phyloP scores from a whole-genome alignment of 2,888 invertebrate species.

The Habrosyne pyritoides region DNA sequence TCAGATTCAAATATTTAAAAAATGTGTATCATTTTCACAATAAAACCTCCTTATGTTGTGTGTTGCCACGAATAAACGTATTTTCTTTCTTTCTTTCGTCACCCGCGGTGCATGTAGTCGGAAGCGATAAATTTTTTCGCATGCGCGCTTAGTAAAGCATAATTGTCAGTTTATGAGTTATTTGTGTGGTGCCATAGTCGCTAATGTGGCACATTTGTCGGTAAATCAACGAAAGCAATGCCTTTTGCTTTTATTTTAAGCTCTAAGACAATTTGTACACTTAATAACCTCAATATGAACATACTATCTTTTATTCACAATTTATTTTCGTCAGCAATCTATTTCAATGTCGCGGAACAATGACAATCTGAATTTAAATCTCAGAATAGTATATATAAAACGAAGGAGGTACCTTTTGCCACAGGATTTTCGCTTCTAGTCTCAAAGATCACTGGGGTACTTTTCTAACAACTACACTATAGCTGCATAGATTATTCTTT shows the following conservation, averaged over 20 bases:
- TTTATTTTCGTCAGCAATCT: neutral
- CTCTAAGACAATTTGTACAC: neutral
- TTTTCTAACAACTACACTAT: too few relatives aligned
- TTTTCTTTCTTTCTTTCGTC: too few relatives aligned
- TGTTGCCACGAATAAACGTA: too few relatives aligned
- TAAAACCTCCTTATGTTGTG: conserved; percentile 3
- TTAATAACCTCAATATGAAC: neutral
- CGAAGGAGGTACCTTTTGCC: too few relatives aligned
- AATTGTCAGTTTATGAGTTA: conserved; percentile 73
- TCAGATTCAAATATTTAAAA: neutral
- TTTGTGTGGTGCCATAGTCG: conserved; percentile 52
- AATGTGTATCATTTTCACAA: conserved; percentile 9
- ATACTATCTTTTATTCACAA: neutral
- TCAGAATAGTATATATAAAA: too few relatives aligned
- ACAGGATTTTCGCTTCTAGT: too few relatives aligned
- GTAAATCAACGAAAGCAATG: conserved; percentile 43
- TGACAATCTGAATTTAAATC: too few relatives aligned
- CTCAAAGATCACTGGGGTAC: too few relatives aligned
- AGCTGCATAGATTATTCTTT: too few relatives aligned
- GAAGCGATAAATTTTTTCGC: conserved; percentile 71
- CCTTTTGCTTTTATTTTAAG: neutral
- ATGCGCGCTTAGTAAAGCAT: conserved; percentile 53
- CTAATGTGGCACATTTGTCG: conserved; percentile 55
- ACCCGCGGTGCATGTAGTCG: conserved; percentile 52
- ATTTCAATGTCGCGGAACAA: too few relatives aligned